Base-by-base conservation (phyloP, 2,113 vertebrate species). In the Xiphophorus couchianus region DNA sequence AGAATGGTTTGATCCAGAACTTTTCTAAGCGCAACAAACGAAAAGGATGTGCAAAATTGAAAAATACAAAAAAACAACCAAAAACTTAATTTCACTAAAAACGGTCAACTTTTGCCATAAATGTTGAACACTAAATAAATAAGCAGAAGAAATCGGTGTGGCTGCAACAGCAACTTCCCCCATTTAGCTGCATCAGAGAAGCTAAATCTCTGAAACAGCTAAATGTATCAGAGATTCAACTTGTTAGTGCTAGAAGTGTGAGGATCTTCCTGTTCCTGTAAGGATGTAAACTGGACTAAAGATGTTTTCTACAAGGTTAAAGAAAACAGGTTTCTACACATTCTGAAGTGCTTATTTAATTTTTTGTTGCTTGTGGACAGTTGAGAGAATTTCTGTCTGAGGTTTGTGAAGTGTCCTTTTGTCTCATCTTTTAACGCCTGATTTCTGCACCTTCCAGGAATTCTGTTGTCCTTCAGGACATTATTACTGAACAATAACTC, bases 361-460 rank as follows among this genome's bases (percentile, higher is more conserved):
- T 64, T 7, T 64, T 54, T 31, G 13, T 58, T 25, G 51, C 15
- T 42, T 42, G 51, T 54, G 51, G 51, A 54, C 51, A 19, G 35
- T 17, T 33, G 28, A 44, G 66, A 14, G 10, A 22, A 31, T 66
- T 61, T 12, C 30, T 10, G 27, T 77, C 14, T 22, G 30, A 77
- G 28, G 5, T 31, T 22, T 42, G 48, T 48, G 29, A 84, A 62
- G 58, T 48, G 69, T 73, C 60, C n/a, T 83, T 68, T 58, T 63
- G 15, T 62, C 65, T 28, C 2, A 14, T 60, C 3, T 27, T 48
- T 75, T 28, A 44, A 10, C 61, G 11, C n/a, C 74, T 27, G 42
- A 48, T 77, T 65, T 70, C 39, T 30, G 13, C 58, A 15, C 65
- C 28, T 1, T 69, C 33, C 9, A 28, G 78, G 30, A 76, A 15